Conservation (phyloP, 2,797 vertebrate species). For the Scomberomorus guttatus region DNA sequence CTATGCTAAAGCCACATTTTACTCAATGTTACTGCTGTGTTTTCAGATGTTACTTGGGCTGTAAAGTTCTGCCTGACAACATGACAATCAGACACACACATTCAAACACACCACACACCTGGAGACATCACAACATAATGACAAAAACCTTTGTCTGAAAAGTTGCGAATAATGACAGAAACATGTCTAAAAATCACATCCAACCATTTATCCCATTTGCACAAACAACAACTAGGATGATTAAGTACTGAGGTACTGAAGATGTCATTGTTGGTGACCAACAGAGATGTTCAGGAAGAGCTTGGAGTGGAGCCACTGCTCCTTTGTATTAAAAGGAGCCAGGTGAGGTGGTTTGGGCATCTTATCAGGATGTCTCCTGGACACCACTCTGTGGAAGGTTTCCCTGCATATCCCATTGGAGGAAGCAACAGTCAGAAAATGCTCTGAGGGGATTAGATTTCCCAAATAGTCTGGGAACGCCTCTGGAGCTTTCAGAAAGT, state of each 20-base stretch:
- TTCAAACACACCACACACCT: neutral
- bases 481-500: neutral
- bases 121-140: neutral
- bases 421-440: neutral
- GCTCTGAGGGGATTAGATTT: neutral
- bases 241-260: constrained; percentile 44
- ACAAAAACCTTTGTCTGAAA: neutral
- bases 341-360: constrained; percentile 5
- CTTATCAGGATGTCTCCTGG: neutral
- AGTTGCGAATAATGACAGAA: neutral
- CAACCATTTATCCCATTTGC: constrained; percentile 4
- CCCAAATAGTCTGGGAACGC: neutral
- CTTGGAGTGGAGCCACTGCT: constrained; percentile 30
- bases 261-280: constrained; percentile 9
- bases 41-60: neutral
- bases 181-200: constrained; percentile 24
- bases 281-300: constrained; percentile 36
- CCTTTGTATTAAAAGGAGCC: constrained; percentile 5
- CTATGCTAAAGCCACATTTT: neutral
- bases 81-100: neutral
- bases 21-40: neutral
- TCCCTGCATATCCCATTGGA: neutral
- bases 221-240: constrained; percentile 22
- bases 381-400: neutral
- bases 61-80: neutral